These are phyloP conservation scores for Varanus komodoensis DNA, from an alignment of 2,113 vertebrate genomes.

Conservation along the genomic window DNA sequence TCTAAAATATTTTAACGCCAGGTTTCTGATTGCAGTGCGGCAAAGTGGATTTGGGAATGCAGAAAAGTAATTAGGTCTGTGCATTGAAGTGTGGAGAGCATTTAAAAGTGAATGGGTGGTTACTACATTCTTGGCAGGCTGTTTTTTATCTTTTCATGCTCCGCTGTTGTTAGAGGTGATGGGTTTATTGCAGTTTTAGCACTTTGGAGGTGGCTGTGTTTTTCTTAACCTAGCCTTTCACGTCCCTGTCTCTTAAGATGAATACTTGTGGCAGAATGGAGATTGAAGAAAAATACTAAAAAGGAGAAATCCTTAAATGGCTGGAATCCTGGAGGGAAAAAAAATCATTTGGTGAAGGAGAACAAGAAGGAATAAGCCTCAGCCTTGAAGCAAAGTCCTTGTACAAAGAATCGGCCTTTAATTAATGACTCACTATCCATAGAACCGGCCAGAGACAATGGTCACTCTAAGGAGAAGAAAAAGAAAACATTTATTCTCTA, in stretches of 20 bases:
- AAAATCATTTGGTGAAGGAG: conserved; percentile 67
- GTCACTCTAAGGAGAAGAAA: conserved; percentile 74
- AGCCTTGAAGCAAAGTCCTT: conserved; percentile 60
- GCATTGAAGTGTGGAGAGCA: conserved; percentile 95
- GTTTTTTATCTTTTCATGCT: conserved; percentile 92
- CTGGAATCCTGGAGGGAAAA: conserved; percentile 40
- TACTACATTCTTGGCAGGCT: conserved; percentile 90
- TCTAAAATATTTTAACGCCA: conserved; percentile 96
- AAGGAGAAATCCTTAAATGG: conserved; percentile 60
- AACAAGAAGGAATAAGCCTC: conserved; percentile 69
- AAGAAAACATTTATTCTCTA: conserved; percentile 72
- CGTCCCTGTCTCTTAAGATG: conserved; percentile 73
- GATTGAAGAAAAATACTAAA: conserved; percentile 67
- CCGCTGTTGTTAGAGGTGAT: conserved; percentile 95
- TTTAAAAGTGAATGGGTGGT: conserved; percentile 98
- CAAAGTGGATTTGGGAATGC: conserved; percentile 93
- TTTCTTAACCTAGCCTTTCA: conserved; percentile 80
- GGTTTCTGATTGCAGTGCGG: conserved; percentile 91
- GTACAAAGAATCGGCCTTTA: conserved; percentile 76
- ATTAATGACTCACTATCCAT: conserved; percentile 76
- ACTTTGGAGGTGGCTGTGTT: conserved; percentile 88
- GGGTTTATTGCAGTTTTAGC: conserved; percentile 98
- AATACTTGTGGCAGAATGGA: conserved; percentile 70
- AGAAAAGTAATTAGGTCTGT: conserved; percentile 96
- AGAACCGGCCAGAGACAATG: conserved; percentile 74